phyloP scores from a whole-genome alignment of 2,888 invertebrate genomes.

The Meiosimyza platycephala region DNA sequence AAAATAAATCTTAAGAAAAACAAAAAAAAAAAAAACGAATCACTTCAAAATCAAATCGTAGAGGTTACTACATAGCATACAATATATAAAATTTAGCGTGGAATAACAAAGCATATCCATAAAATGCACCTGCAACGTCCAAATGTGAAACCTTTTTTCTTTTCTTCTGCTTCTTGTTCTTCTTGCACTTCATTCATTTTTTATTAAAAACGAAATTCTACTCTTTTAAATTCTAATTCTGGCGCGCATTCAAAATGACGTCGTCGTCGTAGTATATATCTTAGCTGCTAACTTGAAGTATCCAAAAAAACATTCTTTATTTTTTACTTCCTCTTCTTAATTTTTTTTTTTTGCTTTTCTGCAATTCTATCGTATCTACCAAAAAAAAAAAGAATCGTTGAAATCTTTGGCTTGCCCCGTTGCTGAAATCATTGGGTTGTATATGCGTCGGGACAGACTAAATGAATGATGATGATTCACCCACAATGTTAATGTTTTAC shows the following conservation, averaged over 20 bases:
- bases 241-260: too few relatives aligned
- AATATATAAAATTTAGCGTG: too few relatives aligned
- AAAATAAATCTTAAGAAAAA: too few relatives aligned
- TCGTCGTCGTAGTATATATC: too few relatives aligned
- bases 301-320: background rate
- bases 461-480: constrained; percentile 19
- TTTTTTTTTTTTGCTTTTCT: constrained; percentile 3
- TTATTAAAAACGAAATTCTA: background rate
- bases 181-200: constrained; percentile 3
- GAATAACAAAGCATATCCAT: background rate
- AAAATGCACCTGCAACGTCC: constrained; percentile 26
- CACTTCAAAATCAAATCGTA: too few relatives aligned
- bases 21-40: too few relatives aligned
- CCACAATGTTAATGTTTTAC: constrained; percentile 3
- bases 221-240: background rate
- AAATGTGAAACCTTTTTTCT: background rate
- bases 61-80: too few relatives aligned
- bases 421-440: background rate
- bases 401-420: background rate
- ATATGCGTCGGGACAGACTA: constrained; percentile 15
- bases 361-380: background rate
- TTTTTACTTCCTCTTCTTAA: background rate
- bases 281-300: too few relatives aligned
- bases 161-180: background rate
- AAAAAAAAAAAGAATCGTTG: background rate